Percentiles rank a stretch among this genome's conserved stretches.
Conservation (phyloP, 2,888 invertebrate genomes). For the Platypus cylindrus region DNA sequence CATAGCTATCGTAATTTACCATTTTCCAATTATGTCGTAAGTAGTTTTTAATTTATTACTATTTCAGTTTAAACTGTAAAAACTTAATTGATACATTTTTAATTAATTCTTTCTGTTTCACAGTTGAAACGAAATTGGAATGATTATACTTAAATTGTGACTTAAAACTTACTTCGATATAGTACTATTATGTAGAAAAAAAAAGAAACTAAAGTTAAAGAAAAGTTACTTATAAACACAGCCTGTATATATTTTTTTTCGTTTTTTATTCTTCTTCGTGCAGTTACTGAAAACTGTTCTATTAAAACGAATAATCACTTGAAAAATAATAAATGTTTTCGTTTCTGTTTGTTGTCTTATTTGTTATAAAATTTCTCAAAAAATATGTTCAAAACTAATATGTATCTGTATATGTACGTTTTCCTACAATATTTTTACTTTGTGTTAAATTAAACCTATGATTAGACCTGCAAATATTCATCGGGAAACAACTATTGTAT, state of each 20-base stretch:
- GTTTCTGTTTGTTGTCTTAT: slow-evolving; percentile 2
- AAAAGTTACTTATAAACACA: slow-evolving; percentile 24
- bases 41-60: too few relatives aligned
- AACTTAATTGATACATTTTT: too few relatives aligned
- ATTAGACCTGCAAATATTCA: slow-evolving; percentile 6
- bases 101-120: too few relatives aligned
- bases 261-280: slow-evolving; percentile 3
- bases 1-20: too few relatives aligned
- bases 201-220: slow-evolving; percentile 12
- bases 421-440: too few relatives aligned
- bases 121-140: slow-evolving; percentile 22
- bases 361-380: slow-evolving; percentile 14
- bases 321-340: slow-evolving; percentile 9
- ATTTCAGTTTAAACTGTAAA: slow-evolving; percentile 8
- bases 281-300: slow-evolving; percentile 14
- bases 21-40: too few relatives aligned
- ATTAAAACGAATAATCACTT: slow-evolving; percentile 11
- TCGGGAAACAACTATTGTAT: slow-evolving; percentile 22
- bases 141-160: slow-evolving; percentile 22
- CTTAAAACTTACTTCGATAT: slow-evolving; percentile 9
- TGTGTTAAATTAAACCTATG: slow-evolving; percentile 11
- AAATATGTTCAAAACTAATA: slow-evolving; percentile 13
- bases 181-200: too few relatives aligned
- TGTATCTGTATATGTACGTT: too few relatives aligned
- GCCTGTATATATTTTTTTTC: slow-evolving; percentile 24